A percentile compares a stretch with the other conserved stretches of the same genome.
phyloP scores from a whole-genome alignment of 1,140 invertebrate genomes.

The Caenorhabditis elegans region DNA sequence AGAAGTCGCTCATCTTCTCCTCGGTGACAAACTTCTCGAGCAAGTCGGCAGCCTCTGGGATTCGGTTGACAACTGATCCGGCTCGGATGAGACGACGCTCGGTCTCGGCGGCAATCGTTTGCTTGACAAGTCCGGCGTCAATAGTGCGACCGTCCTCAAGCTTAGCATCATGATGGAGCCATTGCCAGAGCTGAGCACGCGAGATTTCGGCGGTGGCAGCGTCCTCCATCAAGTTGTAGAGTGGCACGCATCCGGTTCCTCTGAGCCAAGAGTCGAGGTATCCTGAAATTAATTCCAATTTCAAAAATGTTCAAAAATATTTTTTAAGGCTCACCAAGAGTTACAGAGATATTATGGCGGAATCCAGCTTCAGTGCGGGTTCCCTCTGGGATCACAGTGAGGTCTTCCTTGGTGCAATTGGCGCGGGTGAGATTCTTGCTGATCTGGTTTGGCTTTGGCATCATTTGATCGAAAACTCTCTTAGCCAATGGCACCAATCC shows the following conservation, averaged over 20 bases:
- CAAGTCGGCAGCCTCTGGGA: slow-evolving; percentile 64
- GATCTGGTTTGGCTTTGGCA: slow-evolving; percentile 61
- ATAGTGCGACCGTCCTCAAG: slow-evolving; percentile 64
- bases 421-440: slow-evolving; percentile 37
- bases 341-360: slow-evolving; percentile 73
- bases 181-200: slow-evolving; percentile 76
- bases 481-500: slow-evolving; percentile 71
- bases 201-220: slow-evolving; percentile 78
- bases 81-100: slow-evolving; percentile 63
- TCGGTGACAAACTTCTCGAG: slow-evolving; percentile 64
- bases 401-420: slow-evolving; percentile 63
- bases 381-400: slow-evolving; percentile 73
- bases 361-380: slow-evolving; percentile 72
- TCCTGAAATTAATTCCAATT: background rate
- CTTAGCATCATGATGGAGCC: slow-evolving; percentile 73
- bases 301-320: background rate
- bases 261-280: slow-evolving; percentile 76
- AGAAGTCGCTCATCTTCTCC: slow-evolving; percentile 60
- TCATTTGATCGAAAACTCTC: slow-evolving; percentile 70
- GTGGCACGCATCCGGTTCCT: slow-evolving; percentile 74
- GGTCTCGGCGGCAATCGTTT: slow-evolving; percentile 65
- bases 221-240: slow-evolving; percentile 74
- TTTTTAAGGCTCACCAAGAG: slow-evolving; percentile 42
- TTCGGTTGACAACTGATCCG: slow-evolving; percentile 64
- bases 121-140: slow-evolving; percentile 60